Evolutionary conservation across 2,888 invertebrate genomes (phyloP).

Genomic region (Deroplatys truncata): DNA sequence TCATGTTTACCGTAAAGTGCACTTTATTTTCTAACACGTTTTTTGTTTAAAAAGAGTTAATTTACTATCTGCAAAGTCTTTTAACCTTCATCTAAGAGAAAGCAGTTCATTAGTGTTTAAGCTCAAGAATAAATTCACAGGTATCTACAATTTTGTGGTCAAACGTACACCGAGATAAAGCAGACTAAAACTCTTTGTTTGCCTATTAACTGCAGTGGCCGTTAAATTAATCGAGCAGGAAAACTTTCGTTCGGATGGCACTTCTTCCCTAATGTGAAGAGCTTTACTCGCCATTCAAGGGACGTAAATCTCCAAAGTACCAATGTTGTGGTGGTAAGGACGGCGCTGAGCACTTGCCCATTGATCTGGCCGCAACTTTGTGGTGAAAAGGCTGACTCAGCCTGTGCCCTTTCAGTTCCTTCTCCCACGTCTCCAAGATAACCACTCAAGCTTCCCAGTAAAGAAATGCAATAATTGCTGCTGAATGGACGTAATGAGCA

Average conservation of each 20-base stretch:
- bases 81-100: too few relatives aligned
- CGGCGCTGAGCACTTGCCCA: not conserved
- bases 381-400: not conserved
- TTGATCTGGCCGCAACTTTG: not conserved
- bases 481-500: not conserved
- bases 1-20: too few relatives aligned
- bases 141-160: too few relatives aligned
- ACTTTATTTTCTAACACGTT: too few relatives aligned
- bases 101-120: too few relatives aligned
- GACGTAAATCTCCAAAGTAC: not conserved
- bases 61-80: too few relatives aligned
- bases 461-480: not conserved
- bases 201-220: not conserved
- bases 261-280: not conserved
- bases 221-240: not conserved
- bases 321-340: not conserved
- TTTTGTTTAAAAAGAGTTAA: too few relatives aligned
- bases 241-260: not conserved
- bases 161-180: not conserved
- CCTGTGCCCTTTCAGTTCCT: not conserved
- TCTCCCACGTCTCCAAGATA: not conserved
- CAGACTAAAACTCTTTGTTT: not conserved
- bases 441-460: not conserved
- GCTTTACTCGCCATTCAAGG: not conserved
- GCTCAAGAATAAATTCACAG: too few relatives aligned